phyloP scores from a whole-genome alignment of 2,797 vertebrate species.

The Macropus fuliginosus region DNA sequence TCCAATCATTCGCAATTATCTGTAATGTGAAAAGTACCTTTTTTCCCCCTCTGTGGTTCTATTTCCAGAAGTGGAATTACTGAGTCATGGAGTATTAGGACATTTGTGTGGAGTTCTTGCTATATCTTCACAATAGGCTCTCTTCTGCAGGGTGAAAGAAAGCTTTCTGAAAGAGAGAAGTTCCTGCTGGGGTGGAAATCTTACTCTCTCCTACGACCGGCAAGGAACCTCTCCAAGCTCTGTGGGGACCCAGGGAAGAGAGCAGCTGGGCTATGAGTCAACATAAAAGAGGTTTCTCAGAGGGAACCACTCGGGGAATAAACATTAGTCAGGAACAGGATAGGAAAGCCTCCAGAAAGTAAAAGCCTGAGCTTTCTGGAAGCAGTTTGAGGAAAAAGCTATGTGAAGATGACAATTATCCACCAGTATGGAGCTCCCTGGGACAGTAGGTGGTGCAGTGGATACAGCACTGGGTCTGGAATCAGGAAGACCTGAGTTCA shows the following conservation, averaged over 20 bases:
- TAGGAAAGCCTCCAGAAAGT: neutral
- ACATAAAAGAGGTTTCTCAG: neutral
- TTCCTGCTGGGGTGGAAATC: neutral
- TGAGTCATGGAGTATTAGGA: neutral
- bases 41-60: neutral
- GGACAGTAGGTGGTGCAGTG: neutral
- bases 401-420: neutral
- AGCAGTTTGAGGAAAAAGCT: neutral
- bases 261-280: neutral
- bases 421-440: neutral
- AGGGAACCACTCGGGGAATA: neutral
- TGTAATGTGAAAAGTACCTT: neutral
- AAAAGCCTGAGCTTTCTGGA: neutral
- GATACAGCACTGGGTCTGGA: neutral
- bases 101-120: neutral
- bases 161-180: neutral
- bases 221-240: neutral
- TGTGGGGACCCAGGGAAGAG: neutral
- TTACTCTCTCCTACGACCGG: neutral
- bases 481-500: neutral
- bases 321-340: neutral
- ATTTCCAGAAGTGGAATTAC: neutral
- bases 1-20: neutral
- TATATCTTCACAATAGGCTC: neutral
- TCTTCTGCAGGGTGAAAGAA: neutral